Evolutionary conservation across 2,113 vertebrate genomes (phyloP), one percentile per base, ranked within the genome.

Genomic region (Cyprinodon brontotheroides): DNA sequence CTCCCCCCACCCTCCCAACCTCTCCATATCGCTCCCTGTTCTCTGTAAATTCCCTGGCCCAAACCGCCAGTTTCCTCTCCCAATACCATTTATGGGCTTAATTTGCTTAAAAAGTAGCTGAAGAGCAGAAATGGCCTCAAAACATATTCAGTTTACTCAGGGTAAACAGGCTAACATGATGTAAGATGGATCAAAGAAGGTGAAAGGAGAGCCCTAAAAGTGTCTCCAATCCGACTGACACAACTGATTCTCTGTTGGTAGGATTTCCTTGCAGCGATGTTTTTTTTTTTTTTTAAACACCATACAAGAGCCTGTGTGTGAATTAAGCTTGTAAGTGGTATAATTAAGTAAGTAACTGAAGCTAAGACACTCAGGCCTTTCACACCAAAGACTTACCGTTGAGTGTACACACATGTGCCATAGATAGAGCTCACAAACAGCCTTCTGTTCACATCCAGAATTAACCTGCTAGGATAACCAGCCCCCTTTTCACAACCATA

Each of bases 291-390:
- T 90, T 92, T 90, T 88, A 77, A 83, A 83, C 87, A 22, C 61
- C 43, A 85, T 80, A 88, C 89, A 89, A 91, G 73, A 84, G 80
- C 78, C 87, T 89, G 91, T 88, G 91, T 90, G 89, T 92, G 90
- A 91, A 93, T 93, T 91, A 81, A 74, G 68, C 79, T 82, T 61
- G 83, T 90, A 93, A 93, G 93, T 93, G 87, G 89, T 87, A 87
- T 92, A 84, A 93, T 93, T 94, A 94, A 93, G 79, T 87, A 77
- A 84, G 79, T 87, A 77, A 86, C 63, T 47, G 75, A 88, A 66
- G 57, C 59, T 70, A 79, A 90, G 80, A 93, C 93, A 94, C 92
- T 89, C 29, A 37, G 74, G 63, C 70, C 92, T 93, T 94, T 94
- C 89, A 94, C 81, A 29, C 72, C 39, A 77, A 75, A 47, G 61